Evolutionary conservation across 2,113 vertebrate genomes (phyloP), one percentile per base, ranked within the genome.

Genomic region (Dipodomys ordii): DNA sequence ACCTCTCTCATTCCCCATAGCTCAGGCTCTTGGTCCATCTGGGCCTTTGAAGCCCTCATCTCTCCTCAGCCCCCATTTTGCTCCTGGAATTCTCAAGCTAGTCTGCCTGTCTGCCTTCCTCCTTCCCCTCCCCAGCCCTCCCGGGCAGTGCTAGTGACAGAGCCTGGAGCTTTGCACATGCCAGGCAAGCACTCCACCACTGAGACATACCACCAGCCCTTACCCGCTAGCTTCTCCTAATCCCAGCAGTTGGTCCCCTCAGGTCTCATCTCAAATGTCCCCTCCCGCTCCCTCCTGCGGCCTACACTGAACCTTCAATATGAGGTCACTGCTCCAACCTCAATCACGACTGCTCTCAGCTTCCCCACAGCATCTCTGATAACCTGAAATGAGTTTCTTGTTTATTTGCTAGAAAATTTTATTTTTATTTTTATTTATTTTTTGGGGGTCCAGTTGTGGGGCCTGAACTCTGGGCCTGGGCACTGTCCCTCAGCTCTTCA

Each of bases 251-350:
- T 88, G 91, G 78, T 27, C 74, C 39, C 49, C 68, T 95, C 53
- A 93, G 35, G 23, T 53, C 64, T 72, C 68, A 60, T 44, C 64
- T 91, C 69, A 80, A 94, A 57, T 28, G 32, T 72, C 30, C 80
- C 57, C 49, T 57, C 53, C 39, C 5, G 39, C 49, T 53, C 49
- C 53, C 53, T 90, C 65, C 79, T 30, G 27, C 83, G 60, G 60
- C 39, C 77, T 86, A 86, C 60, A 46, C 19, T 80, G 46, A 93
- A 76, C 13, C 25, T 65, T 80, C 20, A 35, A 8, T 79, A 27
- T 69, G 68, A 86, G 67, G 60, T 23, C 18, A 35, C 57, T 69
- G 57, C 19, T 28, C 16, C 4, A 32, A 35, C 57, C 30, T 57
- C 39, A 35, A 49, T 35, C 74, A 65, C 32, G 76, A 16, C 9